Evolutionary conservation across 2,888 invertebrate species (phyloP).

Genomic region (Gymnoscelis rufifasciata): DNA sequence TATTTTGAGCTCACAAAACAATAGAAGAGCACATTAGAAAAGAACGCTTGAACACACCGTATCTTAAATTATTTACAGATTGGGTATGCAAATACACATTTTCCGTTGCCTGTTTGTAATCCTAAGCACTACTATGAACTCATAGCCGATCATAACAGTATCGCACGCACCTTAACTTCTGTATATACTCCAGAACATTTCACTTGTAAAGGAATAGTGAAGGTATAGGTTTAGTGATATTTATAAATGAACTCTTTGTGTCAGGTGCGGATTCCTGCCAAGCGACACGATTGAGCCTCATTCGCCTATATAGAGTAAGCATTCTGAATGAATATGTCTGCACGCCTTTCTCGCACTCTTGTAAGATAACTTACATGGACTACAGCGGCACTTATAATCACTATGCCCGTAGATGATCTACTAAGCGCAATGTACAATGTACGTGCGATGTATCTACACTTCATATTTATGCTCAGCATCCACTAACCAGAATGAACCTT

Average conservation of each 20-base stretch:
- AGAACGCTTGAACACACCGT: too few relatives aligned
- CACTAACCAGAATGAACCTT: background rate
- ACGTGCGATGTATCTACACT: background rate
- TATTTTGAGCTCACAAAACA: too few relatives aligned
- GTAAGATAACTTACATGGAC: background rate
- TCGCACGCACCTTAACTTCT: slow-evolving; percentile 10
- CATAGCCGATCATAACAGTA: slow-evolving; percentile 3
- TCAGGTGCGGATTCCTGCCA: slow-evolving; percentile 77
- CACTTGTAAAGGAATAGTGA: background rate
- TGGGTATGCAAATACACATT: too few relatives aligned
- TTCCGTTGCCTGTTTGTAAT: too few relatives aligned
- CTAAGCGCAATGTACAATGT: background rate
- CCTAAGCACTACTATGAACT: background rate
- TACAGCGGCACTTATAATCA: slow-evolving; percentile 12
- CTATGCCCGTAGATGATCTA: background rate
- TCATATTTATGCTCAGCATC: slow-evolving; percentile 3
- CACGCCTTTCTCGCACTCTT: slow-evolving; percentile 31
- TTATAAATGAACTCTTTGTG: slow-evolving; percentile 54
- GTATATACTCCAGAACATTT: slow-evolving; percentile 1
- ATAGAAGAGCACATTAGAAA: too few relatives aligned
- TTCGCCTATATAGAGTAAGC: slow-evolving; percentile 76
- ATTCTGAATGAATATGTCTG: slow-evolving; percentile 37
- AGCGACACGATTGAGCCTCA: slow-evolving; percentile 74
- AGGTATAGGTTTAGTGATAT: slow-evolving; percentile 8
- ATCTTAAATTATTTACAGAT: too few relatives aligned